These are phyloP conservation scores for Porites cylindrica DNA, from an alignment of 92 coral and sea anemone genomes.

Conservation along the genomic window DNA sequence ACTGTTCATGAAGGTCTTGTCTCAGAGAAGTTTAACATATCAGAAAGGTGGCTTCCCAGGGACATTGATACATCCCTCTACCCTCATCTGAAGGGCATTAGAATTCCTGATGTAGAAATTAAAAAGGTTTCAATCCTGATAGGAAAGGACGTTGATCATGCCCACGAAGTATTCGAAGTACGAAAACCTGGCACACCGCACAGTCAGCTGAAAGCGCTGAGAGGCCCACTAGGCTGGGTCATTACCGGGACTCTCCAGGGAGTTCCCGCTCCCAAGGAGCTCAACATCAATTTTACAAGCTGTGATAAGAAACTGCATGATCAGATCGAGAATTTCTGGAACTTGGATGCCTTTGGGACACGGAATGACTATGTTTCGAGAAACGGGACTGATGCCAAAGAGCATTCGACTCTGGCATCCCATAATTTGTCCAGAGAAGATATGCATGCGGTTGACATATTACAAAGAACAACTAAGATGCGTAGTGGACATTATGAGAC, in stretches of 20 bases:
- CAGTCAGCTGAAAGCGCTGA: conserved; percentile 45
- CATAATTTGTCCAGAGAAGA: conserved; percentile 59
- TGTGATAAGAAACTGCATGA: conserved; percentile 49
- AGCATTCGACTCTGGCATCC: not conserved
- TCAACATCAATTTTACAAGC: conserved; percentile 39
- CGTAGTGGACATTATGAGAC: conserved; percentile 53
- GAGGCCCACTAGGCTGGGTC: conserved; percentile 63
- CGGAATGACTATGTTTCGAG: not conserved
- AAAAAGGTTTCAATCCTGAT: conserved; percentile 62
- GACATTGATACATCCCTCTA: conserved; percentile 28
- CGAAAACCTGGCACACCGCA: conserved; percentile 35
- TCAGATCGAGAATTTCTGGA: conserved; percentile 55
- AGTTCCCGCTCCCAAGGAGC: conserved; percentile 12
- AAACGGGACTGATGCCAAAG: conserved; percentile 2
- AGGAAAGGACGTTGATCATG: conserved; percentile 66
- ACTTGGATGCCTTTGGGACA: conserved; percentile 32
- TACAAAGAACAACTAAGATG: conserved; percentile 27
- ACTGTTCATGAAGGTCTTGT: conserved; percentile 64
- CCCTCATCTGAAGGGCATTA: conserved; percentile 53
- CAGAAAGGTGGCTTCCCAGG: conserved; percentile 54
- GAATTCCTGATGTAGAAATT: conserved; percentile 51
- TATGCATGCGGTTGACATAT: conserved; percentile 44
- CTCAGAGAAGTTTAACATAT: conserved; percentile 58
- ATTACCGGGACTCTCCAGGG: conserved; percentile 49
- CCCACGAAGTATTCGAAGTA: conserved; percentile 67